These are phyloP conservation scores for Pocillopora grandis DNA, from an alignment of 92 coral and sea anemone genomes.

Conservation along the genomic window DNA sequence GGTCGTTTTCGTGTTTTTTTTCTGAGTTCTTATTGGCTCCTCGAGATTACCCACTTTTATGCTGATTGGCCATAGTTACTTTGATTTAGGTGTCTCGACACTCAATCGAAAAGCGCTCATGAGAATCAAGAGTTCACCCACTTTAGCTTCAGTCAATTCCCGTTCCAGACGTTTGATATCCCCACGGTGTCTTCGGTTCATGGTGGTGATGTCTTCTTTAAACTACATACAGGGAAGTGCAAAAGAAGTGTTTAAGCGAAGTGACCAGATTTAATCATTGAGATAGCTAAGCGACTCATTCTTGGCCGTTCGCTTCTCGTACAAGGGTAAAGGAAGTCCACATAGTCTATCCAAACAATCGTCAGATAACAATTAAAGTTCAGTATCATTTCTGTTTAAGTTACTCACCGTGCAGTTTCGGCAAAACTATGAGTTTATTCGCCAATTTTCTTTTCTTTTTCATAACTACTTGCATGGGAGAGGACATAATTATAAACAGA, in stretches of 20 bases:
- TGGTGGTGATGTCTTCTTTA: constrained; percentile 61
- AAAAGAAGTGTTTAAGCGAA: neutral
- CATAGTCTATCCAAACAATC: too few relatives aligned
- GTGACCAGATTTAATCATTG: too few relatives aligned
- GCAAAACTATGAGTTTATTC: too few relatives aligned
- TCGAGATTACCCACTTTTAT: too few relatives aligned
- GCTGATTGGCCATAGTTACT: too few relatives aligned
- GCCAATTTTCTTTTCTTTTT: neutral
- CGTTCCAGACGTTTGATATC: constrained; percentile 55
- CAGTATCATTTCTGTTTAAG: too few relatives aligned
- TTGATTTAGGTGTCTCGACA: neutral
- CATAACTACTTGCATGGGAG: neutral
- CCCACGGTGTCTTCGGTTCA: constrained; percentile 71
- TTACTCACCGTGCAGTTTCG: too few relatives aligned
- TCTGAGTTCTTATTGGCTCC: neutral
- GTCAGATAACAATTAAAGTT: too few relatives aligned
- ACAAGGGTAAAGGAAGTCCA: too few relatives aligned
- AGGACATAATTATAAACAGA: neutral
- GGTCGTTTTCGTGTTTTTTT: too few relatives aligned
- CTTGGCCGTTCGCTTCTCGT: too few relatives aligned
- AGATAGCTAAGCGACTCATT: neutral
- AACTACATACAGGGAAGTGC: constrained; percentile 32
- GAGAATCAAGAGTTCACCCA: neutral
- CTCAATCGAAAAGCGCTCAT: neutral
- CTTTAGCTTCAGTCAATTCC: constrained; percentile 53